phyloP scores from a whole-genome alignment of 1,140 invertebrate species.

The Batillaria attramentaria region DNA sequence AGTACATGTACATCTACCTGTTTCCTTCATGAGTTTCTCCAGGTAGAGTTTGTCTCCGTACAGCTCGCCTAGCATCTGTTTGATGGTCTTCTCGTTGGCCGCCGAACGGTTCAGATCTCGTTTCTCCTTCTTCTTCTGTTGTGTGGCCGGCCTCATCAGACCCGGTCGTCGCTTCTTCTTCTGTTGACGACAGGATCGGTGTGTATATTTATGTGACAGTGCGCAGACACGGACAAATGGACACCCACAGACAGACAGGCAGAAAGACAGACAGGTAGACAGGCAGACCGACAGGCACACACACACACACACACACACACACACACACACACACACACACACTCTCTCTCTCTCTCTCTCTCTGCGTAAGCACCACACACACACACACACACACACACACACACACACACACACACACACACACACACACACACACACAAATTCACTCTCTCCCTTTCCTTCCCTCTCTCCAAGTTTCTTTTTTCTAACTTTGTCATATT shows the following conservation, averaged over 20 bases:
- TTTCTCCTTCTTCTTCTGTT: conserved; percentile 29
- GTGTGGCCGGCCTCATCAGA: background rate
- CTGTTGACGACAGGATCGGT: too few relatives aligned
- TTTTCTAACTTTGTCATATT: too few relatives aligned
- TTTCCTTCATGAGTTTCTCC: conserved; percentile 69
- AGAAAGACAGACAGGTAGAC: too few relatives aligned
- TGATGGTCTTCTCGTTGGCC: conserved; percentile 66
- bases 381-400: background rate
- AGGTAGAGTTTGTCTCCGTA: conserved; percentile 69
- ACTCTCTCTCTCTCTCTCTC: too few relatives aligned
- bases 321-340: conserved; percentile 17
- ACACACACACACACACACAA: conserved; percentile 18
- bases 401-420: conserved; percentile 17
- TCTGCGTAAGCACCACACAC: conserved; percentile 5
- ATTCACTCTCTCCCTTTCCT: background rate
- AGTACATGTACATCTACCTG: conserved; percentile 45
- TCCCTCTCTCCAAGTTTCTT: too few relatives aligned
- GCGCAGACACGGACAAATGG: too few relatives aligned
- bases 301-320: conserved; percentile 19
- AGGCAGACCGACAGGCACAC: conserved; percentile 10
- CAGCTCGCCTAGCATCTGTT: conserved; percentile 69
- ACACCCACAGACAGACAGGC: too few relatives aligned
- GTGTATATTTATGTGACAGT: too few relatives aligned
- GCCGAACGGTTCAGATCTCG: conserved; percentile 34
- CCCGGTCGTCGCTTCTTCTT: conserved; percentile 7